Conservation (phyloP, 1,140 invertebrate species). For the Drosophila rhopaloa region DNA sequence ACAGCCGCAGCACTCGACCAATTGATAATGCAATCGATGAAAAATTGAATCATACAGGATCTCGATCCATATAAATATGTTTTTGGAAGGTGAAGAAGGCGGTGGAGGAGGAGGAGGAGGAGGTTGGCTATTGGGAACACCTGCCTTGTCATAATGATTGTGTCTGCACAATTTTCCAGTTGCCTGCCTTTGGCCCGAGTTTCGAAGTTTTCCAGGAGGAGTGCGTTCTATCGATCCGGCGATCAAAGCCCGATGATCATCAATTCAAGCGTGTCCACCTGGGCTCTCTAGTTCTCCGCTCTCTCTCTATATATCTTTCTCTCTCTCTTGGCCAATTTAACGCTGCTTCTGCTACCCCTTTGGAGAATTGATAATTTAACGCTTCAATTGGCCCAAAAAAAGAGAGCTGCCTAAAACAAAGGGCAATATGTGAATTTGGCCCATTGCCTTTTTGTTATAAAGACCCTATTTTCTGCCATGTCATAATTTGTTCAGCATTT, state of each 20-base stretch:
- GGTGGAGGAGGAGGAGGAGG: too few species aligned
- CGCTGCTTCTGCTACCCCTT: constrained; percentile 51
- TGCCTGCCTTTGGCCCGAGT: constrained; percentile 45
- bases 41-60: constrained; percentile 55
- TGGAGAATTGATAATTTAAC: constrained; percentile 82
- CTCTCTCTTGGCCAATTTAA: constrained; percentile 75
- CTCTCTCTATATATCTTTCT: background rate
- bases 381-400: constrained; percentile 72
- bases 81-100: background rate
- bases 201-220: constrained; percentile 55
- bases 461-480: constrained; percentile 49
- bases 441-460: constrained; percentile 35
- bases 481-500: constrained; percentile 76
- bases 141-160: constrained; percentile 62
- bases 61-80: constrained; percentile 53
- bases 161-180: constrained; percentile 75
- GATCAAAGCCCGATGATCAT: constrained; percentile 21
- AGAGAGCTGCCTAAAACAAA: constrained; percentile 29
- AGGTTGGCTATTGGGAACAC: constrained; percentile 42
- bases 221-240: constrained; percentile 20
- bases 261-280: constrained; percentile 74
- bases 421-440: constrained; percentile 45
- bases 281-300: constrained; percentile 7
- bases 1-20: constrained; percentile 40
- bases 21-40: constrained; percentile 79